A percentile compares a stretch with the other conserved stretches of the same genome.
phyloP scores from a whole-genome alignment of 2,113 vertebrate species.

The Caretta caretta region DNA sequence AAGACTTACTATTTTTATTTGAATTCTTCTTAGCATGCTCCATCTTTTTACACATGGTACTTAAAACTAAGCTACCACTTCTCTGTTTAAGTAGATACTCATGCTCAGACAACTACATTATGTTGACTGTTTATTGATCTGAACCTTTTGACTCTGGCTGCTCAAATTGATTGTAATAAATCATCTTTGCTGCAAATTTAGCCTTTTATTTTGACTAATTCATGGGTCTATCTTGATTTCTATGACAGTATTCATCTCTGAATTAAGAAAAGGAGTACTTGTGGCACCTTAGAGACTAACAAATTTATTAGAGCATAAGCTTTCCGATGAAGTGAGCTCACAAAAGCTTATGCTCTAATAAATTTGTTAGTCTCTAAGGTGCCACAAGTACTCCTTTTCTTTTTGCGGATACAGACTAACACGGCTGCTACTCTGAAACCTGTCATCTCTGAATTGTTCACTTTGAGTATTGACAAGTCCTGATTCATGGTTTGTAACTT shows the following conservation, averaged over 20 bases:
- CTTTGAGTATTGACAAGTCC: background rate
- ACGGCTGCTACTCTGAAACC: no score
- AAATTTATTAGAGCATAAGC: no score
- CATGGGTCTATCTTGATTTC: background rate
- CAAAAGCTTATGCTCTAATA: no score
- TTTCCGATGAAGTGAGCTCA: no score
- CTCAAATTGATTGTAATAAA: background rate
- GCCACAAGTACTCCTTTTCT: no score
- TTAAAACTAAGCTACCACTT: background rate
- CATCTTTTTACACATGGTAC: background rate
- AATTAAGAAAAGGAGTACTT: background rate
- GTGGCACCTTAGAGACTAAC: no score
- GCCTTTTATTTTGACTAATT: background rate
- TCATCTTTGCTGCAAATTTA: background rate
- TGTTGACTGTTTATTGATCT: background rate
- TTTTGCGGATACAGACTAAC: no score
- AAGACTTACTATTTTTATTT: background rate
- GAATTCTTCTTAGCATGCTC: background rate
- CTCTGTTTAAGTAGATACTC: background rate
- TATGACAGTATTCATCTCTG: background rate
- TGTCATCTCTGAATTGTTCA: background rate
- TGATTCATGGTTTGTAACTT: background rate
- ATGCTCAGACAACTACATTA: background rate
- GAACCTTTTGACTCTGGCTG: background rate
- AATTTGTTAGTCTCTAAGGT: no score